A percentile compares a stretch with the other conserved stretches of the same genome.
Conservation (phyloP, 2,113 vertebrate species). For the Mus pahari region DNA sequence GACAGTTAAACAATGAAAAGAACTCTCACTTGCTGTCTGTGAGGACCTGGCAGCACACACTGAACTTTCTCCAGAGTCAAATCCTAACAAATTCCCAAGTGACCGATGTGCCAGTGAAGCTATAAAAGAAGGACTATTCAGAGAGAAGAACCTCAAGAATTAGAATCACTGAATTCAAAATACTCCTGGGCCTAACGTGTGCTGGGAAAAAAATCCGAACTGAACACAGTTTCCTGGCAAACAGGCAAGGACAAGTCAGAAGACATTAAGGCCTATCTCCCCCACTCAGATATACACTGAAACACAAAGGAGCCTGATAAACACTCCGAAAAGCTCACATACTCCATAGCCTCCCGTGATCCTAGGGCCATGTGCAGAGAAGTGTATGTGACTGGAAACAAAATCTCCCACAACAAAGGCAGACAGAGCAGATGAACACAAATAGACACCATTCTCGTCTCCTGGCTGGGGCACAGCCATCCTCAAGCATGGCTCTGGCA, state of each 20-base stretch:
- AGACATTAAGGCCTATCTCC: neutral
- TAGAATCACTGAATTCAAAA: constrained; percentile 45
- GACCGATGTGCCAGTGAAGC: constrained; percentile 7
- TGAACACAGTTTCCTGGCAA: neutral
- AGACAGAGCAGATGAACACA: neutral
- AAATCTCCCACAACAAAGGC: neutral
- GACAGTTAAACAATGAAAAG: constrained; percentile 7
- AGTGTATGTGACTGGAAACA: neutral
- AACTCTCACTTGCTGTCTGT: constrained; percentile 26
- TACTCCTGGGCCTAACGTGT: neutral
- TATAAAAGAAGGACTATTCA: constrained; percentile 60
- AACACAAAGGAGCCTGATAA: neutral
- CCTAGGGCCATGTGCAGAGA: neutral
- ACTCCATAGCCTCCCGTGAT: neutral
- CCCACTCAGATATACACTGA: neutral
- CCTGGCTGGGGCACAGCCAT: neutral
- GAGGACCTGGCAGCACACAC: constrained; percentile 47
- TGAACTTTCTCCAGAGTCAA: constrained; percentile 33
- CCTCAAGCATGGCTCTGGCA: constrained; percentile 29
- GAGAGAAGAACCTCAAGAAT: neutral
- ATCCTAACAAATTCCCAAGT: constrained; percentile 58
- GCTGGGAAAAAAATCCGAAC: neutral
- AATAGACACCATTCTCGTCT: neutral
- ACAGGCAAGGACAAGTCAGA: neutral
- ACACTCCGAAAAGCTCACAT: neutral